phyloP scores from a whole-genome alignment of 2,113 vertebrate genomes.

The Felis chaus region DNA sequence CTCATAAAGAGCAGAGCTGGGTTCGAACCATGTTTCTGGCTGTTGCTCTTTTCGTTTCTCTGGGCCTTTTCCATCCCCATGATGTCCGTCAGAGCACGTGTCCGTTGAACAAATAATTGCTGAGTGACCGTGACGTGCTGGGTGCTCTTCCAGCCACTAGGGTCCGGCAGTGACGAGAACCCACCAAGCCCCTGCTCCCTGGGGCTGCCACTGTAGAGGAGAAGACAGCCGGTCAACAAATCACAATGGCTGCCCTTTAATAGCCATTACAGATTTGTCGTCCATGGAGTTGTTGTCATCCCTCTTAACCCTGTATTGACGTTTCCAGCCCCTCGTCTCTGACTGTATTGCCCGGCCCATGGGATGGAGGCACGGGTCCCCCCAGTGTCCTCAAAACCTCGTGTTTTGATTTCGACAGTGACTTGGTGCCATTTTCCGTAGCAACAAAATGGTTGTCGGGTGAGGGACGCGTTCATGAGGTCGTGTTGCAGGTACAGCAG shows the following conservation, averaged over 20 bases:
- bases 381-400: neutral
- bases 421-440: neutral
- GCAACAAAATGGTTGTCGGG: neutral
- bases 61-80: neutral
- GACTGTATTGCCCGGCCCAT: neutral
- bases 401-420: neutral
- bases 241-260: neutral
- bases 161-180: neutral
- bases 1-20: neutral
- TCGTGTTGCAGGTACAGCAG: neutral
- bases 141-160: neutral
- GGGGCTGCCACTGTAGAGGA: neutral
- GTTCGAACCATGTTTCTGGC: neutral
- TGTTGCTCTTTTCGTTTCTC: neutral
- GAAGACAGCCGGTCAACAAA: neutral
- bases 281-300: neutral
- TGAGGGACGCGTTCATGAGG: neutral
- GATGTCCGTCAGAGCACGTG: neutral
- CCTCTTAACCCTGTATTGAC: neutral
- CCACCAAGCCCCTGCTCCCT: neutral
- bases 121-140: neutral
- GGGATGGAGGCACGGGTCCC: neutral
- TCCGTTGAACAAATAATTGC: neutral
- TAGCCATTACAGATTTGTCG: neutral
- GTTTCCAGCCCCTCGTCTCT: neutral